Conservation (phyloP, 2,888 invertebrate species). For the Drosophila macrospina region DNA sequence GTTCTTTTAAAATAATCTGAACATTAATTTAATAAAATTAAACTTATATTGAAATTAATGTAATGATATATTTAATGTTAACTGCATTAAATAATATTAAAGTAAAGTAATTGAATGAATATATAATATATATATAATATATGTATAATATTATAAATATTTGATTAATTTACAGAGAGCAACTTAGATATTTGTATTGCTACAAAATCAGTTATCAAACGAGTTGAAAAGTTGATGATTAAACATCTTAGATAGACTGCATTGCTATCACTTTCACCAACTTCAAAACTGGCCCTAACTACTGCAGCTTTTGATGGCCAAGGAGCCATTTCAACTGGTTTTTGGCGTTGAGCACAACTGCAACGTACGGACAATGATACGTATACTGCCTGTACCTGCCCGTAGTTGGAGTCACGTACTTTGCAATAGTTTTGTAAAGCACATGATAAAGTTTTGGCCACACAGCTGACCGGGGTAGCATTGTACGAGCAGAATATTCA, state of each 20-base stretch:
- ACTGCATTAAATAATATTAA: too few relatives aligned
- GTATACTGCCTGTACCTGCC: conserved; percentile 64
- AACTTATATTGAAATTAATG: too few relatives aligned
- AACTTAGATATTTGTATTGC: neutral
- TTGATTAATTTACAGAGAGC: neutral
- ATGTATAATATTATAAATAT: too few relatives aligned
- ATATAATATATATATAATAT: too few relatives aligned
- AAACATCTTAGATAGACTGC: too few relatives aligned
- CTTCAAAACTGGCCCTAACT: conserved; percentile 22
- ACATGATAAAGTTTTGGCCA: conserved; percentile 60
- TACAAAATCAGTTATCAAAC: neutral
- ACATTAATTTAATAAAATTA: too few relatives aligned
- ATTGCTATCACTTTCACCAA: neutral
- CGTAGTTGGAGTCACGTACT: conserved; percentile 60
- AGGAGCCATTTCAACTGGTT: conserved; percentile 63
- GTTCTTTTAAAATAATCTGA: too few relatives aligned
- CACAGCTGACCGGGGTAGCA: conserved; percentile 11
- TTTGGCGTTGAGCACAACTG: conserved; percentile 38
- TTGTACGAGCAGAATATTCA: conserved; percentile 1
- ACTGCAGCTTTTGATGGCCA: conserved; percentile 14
- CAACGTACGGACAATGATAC: conserved; percentile 69
- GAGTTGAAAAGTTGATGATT: too few relatives aligned
- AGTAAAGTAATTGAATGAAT: too few relatives aligned
- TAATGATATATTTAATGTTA: too few relatives aligned
- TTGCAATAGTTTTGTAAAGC: conserved; percentile 65